Conservation (phyloP, 2,888 invertebrate genomes). For the Linnaemya tessellans region DNA sequence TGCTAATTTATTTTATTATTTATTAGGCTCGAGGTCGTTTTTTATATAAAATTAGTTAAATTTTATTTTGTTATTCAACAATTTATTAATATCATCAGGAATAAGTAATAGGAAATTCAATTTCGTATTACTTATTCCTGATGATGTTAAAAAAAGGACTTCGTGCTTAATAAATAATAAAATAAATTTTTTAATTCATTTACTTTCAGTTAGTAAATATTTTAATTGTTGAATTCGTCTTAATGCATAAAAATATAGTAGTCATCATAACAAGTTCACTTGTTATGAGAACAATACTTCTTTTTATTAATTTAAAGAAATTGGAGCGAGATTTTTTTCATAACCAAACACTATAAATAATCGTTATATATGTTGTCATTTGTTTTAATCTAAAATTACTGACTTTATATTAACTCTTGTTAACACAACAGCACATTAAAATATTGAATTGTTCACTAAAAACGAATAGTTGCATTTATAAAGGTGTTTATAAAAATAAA, state of each 20-base stretch:
- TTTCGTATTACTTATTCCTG: too few species aligned
- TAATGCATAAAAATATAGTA: neutral
- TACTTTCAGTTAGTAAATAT: too few species aligned
- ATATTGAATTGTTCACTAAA: neutral
- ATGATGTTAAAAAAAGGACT: too few species aligned
- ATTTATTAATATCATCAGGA: too few species aligned
- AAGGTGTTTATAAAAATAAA: neutral
- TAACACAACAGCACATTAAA: neutral
- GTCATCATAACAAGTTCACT: neutral
- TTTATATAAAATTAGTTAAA: too few species aligned
- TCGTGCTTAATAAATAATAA: too few species aligned
- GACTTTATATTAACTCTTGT: neutral
- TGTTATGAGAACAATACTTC: neutral
- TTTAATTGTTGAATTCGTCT: neutral
- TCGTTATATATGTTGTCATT: neutral
- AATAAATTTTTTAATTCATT: too few species aligned
- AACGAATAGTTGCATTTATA: slow-evolving; percentile 1
- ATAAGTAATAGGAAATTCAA: too few species aligned
- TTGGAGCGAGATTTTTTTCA: neutral
- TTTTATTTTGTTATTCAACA: too few species aligned
- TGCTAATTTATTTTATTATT: too few species aligned
- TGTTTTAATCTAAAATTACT: neutral
- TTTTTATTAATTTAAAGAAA: neutral
- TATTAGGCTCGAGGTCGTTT: too few species aligned
- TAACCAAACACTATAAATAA: neutral